Conservation (phyloP, 35 echinoderm and acorn worm species). For the Ophioderma brevispina region DNA sequence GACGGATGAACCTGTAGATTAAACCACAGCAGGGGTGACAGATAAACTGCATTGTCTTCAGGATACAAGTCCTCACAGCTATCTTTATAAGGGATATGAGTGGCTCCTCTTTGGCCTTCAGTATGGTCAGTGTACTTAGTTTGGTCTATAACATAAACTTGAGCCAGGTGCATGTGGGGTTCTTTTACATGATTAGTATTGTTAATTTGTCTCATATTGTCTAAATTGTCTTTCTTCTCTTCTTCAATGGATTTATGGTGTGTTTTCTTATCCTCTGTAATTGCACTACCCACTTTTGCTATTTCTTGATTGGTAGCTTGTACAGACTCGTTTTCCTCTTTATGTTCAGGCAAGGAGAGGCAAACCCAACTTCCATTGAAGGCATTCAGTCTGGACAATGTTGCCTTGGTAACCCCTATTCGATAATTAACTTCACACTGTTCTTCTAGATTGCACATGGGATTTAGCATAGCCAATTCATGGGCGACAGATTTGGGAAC, state of each 20-base stretch:
- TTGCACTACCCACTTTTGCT: no score
- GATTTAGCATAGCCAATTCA: conserved; percentile 25
- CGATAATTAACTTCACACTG: conserved; percentile 45
- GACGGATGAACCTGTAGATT: conserved; percentile 91
- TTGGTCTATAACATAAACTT: conserved; percentile 65
- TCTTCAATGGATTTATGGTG: no score
- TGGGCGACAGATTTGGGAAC: conserved; percentile 64
- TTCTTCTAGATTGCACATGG: conserved; percentile 16
- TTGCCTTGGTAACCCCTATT: conserved; percentile 51
- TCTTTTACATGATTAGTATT: not conserved
- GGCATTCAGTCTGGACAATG: conserved; percentile 42
- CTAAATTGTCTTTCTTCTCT: not conserved
- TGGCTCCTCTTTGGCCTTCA: not conserved
- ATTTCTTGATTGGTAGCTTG: not conserved
- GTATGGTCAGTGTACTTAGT: not conserved
- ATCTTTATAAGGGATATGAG: conserved; percentile 33
- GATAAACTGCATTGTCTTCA: conserved; percentile 59
- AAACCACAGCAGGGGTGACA: conserved; percentile 92
- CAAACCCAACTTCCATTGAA: conserved; percentile 83
- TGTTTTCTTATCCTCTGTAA: no score
- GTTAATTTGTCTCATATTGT: not conserved
- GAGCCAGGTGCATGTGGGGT: conserved; percentile 44
- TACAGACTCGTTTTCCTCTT: not conserved
- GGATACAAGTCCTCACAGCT: conserved; percentile 32
- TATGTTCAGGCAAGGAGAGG: conserved; percentile 26